phyloP scores from a whole-genome alignment of 2,113 vertebrate species.

The Ceyx margarethae region DNA sequence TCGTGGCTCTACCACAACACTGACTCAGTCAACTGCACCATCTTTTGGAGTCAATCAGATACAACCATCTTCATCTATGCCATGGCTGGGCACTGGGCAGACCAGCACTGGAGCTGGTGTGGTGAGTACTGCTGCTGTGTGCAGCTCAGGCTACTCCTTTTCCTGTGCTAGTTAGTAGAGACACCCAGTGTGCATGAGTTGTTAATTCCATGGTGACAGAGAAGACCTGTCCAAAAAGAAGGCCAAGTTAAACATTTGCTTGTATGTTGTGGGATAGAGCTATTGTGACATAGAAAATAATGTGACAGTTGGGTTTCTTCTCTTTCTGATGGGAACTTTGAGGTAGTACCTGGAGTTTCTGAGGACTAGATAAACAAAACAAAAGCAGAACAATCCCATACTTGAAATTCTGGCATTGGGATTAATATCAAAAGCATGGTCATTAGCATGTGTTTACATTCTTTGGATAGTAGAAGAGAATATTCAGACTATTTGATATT shows the following conservation, averaged over 20 bases:
- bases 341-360: not conserved
- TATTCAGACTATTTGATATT: not conserved
- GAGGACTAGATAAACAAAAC: not conserved
- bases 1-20: slow-evolving; percentile 90
- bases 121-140: slow-evolving; percentile 71
- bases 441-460: not conserved
- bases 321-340: not conserved
- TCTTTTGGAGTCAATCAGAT: slow-evolving; percentile 83
- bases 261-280: not conserved
- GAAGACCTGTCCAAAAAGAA: not conserved
- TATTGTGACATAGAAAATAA: not conserved
- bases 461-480: not conserved
- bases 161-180: not conserved
- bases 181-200: not conserved
- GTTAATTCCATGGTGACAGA: not conserved
- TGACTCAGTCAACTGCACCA: slow-evolving; percentile 81
- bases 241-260: not conserved
- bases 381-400: not conserved
- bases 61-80: slow-evolving; percentile 89
- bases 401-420: not conserved
- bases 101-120: slow-evolving; percentile 95
- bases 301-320: too few relatives aligned
- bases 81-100: slow-evolving; percentile 94
- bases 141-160: not conserved
- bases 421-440: not conserved